A percentile compares a stretch with the other conserved stretches of the same genome.
Evolutionary conservation across 2,113 vertebrate species (phyloP).

Genomic region (Lepus europaeus): DNA sequence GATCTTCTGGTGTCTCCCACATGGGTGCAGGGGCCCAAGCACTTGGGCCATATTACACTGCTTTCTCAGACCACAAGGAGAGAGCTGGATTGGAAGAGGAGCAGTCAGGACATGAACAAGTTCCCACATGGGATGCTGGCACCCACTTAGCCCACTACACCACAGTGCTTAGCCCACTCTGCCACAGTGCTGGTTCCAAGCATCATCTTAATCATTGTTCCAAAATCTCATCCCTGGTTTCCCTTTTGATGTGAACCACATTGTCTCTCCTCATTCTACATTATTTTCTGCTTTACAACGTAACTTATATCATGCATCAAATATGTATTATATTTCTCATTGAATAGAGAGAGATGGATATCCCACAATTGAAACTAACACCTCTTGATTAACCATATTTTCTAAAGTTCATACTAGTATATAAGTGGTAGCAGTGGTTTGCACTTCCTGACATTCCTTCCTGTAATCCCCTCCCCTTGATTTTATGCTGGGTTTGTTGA

Average conservation of each 20-base stretch:
- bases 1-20: too few species aligned
- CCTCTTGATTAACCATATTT: neutral
- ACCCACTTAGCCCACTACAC: too few species aligned
- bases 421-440: neutral
- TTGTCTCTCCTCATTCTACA: neutral
- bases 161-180: too few species aligned
- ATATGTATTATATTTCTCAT: neutral
- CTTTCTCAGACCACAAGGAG: too few species aligned
- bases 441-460: neutral
- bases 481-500: neutral
- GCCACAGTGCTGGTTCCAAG: too few species aligned
- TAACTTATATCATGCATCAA: neutral
- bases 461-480: neutral
- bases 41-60: too few species aligned
- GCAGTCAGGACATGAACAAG: too few species aligned
- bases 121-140: too few species aligned
- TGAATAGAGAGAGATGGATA: neutral
- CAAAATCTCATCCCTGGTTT: neutral
- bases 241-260: neutral
- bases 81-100: too few species aligned
- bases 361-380: constrained; percentile 7
- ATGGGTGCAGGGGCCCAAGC: too few species aligned
- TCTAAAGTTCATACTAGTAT: neutral
- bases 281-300: neutral
- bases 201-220: too few species aligned